phyloP scores from a whole-genome alignment of 2,113 vertebrate genomes.

The Pachycephala philippinensis region DNA sequence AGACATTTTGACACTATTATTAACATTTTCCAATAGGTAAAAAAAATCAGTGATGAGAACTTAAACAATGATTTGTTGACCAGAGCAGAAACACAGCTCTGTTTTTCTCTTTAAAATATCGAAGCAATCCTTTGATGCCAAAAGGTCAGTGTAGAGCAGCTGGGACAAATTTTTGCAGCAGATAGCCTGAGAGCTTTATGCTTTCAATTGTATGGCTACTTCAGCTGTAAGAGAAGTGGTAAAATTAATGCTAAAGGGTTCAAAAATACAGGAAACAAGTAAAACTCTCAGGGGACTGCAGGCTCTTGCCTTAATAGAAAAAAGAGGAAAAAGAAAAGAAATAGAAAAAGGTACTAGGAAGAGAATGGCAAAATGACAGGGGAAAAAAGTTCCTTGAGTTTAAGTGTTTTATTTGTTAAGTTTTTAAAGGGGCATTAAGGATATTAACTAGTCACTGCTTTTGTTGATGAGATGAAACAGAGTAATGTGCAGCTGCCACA shows the following conservation, averaged over 20 bases:
- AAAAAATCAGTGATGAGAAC: not conserved
- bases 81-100: not conserved
- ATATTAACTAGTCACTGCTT: not conserved
- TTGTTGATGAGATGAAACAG: not conserved
- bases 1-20: not conserved
- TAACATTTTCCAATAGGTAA: not conserved
- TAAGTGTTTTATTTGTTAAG: not conserved
- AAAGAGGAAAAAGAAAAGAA: not conserved
- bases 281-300: not conserved
- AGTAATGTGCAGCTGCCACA: not conserved
- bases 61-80: constrained; percentile 20
- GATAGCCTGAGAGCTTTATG: not conserved
- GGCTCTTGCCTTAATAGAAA: not conserved
- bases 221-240: not conserved
- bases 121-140: constrained; percentile 21
- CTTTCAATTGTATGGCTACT: not conserved
- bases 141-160: not conserved
- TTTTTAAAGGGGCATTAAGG: not conserved
- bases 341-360: not conserved
- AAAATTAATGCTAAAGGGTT: constrained; percentile 23
- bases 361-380: not conserved
- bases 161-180: constrained; percentile 23
- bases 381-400: not conserved
- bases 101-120: constrained; percentile 18
- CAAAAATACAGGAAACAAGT: not conserved